Percentiles rank a stretch among this genome's conserved stretches.
Evolutionary conservation across 1,140 invertebrate species (phyloP).

Genomic region (Drosophila dunni): DNA sequence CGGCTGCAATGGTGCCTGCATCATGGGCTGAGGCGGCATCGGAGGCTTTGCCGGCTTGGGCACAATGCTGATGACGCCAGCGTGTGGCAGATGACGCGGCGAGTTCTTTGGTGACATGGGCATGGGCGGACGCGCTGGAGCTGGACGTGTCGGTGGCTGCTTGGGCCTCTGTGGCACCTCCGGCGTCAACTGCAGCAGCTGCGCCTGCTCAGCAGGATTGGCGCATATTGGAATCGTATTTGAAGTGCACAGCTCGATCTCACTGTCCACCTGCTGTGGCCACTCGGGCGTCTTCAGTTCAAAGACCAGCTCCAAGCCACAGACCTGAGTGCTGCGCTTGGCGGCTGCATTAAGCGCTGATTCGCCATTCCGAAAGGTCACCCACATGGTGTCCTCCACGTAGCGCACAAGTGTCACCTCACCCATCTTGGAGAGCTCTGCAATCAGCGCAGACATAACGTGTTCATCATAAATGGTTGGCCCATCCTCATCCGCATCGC

Average conservation of each 20-base stretch:
- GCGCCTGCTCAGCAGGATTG: constrained; percentile 75
- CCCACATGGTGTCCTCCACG: constrained; percentile 94
- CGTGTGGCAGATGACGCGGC: constrained; percentile 83
- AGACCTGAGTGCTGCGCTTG: constrained; percentile 87
- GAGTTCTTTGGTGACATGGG: constrained; percentile 85
- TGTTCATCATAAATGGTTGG: constrained; percentile 85
- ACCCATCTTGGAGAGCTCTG: constrained; percentile 83
- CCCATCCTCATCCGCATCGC: constrained; percentile 83
- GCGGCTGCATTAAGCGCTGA: constrained; percentile 91
- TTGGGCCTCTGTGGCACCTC: constrained; percentile 86
- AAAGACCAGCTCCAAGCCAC: constrained; percentile 89
- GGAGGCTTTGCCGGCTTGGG: constrained; percentile 84
- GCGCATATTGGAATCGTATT: constrained; percentile 91
- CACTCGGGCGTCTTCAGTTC: constrained; percentile 94
- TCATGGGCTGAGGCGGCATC: constrained; percentile 85
- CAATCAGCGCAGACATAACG: constrained; percentile 77
- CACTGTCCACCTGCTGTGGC: constrained; percentile 91
- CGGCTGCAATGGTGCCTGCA: constrained; percentile 85
- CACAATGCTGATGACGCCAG: constrained; percentile 79
- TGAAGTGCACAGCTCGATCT: constrained; percentile 92
- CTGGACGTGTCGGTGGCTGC: constrained; percentile 85
- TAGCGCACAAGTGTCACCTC: constrained; percentile 96
- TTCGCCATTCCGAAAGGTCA: constrained; percentile 95
- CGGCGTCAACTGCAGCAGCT: constrained; percentile 81
- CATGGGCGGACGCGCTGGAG: constrained; percentile 86